Evolutionary conservation across 2,797 vertebrate genomes (phyloP), one percentile per base, ranked within the genome.

Genomic region (Lagorchestes hirsutus): DNA sequence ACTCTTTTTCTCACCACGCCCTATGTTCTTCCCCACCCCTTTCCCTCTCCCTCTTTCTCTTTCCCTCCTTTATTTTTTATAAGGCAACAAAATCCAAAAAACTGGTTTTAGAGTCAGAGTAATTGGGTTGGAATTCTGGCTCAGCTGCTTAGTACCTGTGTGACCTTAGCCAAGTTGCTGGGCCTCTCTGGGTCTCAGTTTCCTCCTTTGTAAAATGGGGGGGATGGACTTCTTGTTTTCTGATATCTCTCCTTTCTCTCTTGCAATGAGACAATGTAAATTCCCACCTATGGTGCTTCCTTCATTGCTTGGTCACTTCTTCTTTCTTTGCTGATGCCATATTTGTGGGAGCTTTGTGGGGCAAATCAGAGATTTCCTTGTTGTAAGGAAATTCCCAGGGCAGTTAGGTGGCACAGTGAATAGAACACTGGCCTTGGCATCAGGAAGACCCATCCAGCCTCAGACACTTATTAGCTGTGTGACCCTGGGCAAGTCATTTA

Each of bases 11-110:
- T 74, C 62, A 74, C 62, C 27, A 74, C 6, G 34, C 34, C 34
- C 34, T 74, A 2, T 74, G 34, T 74, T 74, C 62, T 74, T 16
- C 1, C 34, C 34, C 5, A 0, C 5, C 62, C 34, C 31, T 67
- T 16, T 74, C 16, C 13, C 16, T 40, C 34, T 74, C 34, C 5
- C 62, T 74, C 34, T 40, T 13, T 40, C 62, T 40, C 12, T 55
- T 31, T 8, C 58, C 0, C 52, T 22, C 27, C 13, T 54, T 93
- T 58, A 90, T 58, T 67, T 96, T 16, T 59, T 16, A 56, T 3
- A 40, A 24, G 56, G 55, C 82, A 95, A 91, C 31, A 93, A 95
- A 95, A 54, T 16, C 59, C 13, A n/a, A 34, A 67, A 67, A 67
- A 14, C 12, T 67, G 31, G 31, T 67, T 67, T 67, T 67, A n/a